Evolutionary conservation across 2,113 vertebrate genomes (phyloP), one percentile per base, ranked within the genome.

Genomic region (Caloenas nicobarica): DNA sequence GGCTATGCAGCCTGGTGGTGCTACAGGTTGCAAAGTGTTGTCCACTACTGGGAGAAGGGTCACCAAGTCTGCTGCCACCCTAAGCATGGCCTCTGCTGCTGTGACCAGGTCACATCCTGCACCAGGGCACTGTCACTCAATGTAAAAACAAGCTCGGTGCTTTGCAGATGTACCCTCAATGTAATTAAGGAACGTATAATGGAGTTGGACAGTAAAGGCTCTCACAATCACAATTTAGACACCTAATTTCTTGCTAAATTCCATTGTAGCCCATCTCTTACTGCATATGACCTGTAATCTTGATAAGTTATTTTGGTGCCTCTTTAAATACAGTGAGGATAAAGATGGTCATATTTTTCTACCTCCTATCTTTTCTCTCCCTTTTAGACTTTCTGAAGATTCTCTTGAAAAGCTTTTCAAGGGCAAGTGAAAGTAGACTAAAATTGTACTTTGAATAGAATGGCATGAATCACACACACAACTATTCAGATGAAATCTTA

Each of bases 381-480:
- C 48, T 50, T 50, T 50, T 50, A 89, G 28, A 42, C 2, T 60
- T 89, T 57, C 81, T 86, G 53, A 88, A 90, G 34, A 80, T 70
- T 78, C n/a, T 81, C 44, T 77, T 70, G 51, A 86, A 93, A 90
- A 88, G 17, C 31, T 90, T 89, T 88, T 81, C 92, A 90, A 92
- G 82, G 90, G 28, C 82, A 93, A 94, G 16, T 68, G 57, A 93
- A 96, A 91, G 64, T 33, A 88, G 13, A 90, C 68, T 74, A 95
- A 93, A 96, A 93, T 88, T 91, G 57, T 53, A 28, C 72, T 81
- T 93, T n/a, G 33, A 93, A 81, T 81, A 66, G 71, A 85, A 88
- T 86, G 26, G 33, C 72, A 89, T 91, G 76, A 90, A 94, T 95
- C 81, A 96, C 31, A 51, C 36, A 68, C 6, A 64, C 33, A 94